Percentiles rank a stretch among this genome's conserved stretches.
Conservation (phyloP, 2,113 vertebrate genomes). For the Coptodon bakossiorum region DNA sequence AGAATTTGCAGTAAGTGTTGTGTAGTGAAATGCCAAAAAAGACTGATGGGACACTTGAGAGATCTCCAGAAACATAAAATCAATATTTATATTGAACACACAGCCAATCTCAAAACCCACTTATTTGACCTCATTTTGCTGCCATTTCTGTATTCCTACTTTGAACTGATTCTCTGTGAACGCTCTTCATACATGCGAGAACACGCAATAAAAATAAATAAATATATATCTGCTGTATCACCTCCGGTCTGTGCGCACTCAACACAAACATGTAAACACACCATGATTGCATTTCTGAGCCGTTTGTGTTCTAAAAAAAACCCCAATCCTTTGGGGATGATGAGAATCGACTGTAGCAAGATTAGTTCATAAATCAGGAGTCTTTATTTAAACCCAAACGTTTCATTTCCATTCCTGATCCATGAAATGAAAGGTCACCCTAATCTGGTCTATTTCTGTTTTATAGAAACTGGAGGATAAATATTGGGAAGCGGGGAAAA, state of each 20-base stretch:
- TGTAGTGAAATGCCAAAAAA: conserved; percentile 5
- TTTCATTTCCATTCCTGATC: conserved; percentile 36
- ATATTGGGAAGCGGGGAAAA: background rate
- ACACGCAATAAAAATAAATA: conserved; percentile 1
- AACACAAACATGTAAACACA: background rate
- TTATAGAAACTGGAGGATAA: conserved; percentile 13
- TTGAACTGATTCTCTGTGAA: conserved; percentile 1
- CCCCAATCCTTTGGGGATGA: conserved; percentile 1
- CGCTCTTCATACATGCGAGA: background rate
- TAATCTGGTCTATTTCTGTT: conserved; percentile 52
- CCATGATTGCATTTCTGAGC: background rate
- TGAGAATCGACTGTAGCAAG: conserved; percentile 15
- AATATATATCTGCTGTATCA: background rate
- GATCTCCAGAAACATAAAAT: conserved; percentile 31
- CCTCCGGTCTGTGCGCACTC: background rate
- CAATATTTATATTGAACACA: conserved; percentile 37
- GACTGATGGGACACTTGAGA: conserved; percentile 20
- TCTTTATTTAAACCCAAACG: conserved; percentile 33
- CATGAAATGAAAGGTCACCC: conserved; percentile 50
- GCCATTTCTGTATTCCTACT: conserved; percentile 1
- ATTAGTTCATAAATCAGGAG: conserved; percentile 48
- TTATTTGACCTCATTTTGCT: conserved; percentile 36
- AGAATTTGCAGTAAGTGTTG: background rate
- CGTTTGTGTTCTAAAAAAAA: conserved; percentile 18
- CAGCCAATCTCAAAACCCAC: conserved; percentile 33